Evolutionary conservation across 2,888 invertebrate genomes (phyloP).

Genomic region (Tetranychus piercei): DNA sequence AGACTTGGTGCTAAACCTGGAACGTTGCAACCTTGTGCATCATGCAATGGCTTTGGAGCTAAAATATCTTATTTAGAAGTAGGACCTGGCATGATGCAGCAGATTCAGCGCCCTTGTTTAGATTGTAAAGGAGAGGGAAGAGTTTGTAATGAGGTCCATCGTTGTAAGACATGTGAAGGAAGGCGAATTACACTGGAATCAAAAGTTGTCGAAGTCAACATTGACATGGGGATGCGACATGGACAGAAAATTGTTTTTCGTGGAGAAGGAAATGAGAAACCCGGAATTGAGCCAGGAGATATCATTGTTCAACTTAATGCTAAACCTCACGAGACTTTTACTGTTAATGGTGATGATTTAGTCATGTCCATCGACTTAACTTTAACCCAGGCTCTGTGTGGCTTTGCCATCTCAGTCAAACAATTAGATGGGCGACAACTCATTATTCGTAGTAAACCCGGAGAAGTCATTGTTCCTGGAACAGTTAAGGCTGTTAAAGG

Average conservation of each 20-base stretch:
- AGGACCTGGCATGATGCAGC: conserved; percentile 41
- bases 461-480: conserved; percentile 59
- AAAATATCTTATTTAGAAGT: conserved; percentile 55
- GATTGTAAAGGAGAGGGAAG: conserved; percentile 37
- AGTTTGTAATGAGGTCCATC: conserved; percentile 57
- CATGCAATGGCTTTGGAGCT: conserved; percentile 57
- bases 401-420: conserved; percentile 60
- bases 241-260: conserved; percentile 65
- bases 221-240: conserved; percentile 74
- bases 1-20: conserved; percentile 50
- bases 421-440: conserved; percentile 74
- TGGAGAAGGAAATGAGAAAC: conserved; percentile 75
- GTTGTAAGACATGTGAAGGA: conserved; percentile 61
- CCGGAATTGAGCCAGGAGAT: conserved; percentile 67
- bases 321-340: conserved; percentile 57
- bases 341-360: conserved; percentile 50
- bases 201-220: conserved; percentile 64
- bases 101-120: conserved; percentile 32
- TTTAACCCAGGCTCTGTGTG: conserved; percentile 74
- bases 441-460: conserved; percentile 54
- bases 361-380: conserved; percentile 52
- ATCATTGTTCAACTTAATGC: conserved; percentile 67
- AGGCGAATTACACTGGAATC: conserved; percentile 62
- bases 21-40: conserved; percentile 45
- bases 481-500: conserved; percentile 51